phyloP scores from a whole-genome alignment of 2,888 invertebrate genomes.

The Neria commutata region DNA sequence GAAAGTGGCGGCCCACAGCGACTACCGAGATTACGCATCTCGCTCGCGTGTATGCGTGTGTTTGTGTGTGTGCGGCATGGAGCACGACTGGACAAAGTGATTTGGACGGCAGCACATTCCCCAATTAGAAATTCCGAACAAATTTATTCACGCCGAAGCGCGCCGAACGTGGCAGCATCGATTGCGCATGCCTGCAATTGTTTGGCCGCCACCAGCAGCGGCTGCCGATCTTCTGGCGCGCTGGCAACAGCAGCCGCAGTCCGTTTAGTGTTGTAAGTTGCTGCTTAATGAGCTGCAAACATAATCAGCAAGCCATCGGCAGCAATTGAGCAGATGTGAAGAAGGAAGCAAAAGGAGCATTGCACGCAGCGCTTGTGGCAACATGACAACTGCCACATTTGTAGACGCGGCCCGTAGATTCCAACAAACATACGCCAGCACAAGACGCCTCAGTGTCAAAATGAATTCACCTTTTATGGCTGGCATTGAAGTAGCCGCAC shows the following conservation, averaged over 20 bases:
- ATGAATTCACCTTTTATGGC: conserved; percentile 38
- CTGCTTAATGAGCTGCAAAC: conserved; percentile 17
- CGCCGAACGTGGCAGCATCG: background rate
- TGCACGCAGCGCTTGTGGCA: background rate
- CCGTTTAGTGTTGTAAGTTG: background rate
- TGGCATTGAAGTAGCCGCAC: conserved; percentile 38
- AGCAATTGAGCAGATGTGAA: background rate
- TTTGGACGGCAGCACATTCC: conserved; percentile 28
- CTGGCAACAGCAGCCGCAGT: background rate
- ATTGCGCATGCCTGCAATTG: conserved; percentile 29
- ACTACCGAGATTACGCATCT: conserved; percentile 26
- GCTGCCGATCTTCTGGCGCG: too few species aligned
- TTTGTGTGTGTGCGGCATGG: background rate
- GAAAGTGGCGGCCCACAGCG: background rate
- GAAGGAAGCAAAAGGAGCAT: background rate
- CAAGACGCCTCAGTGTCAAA: conserved; percentile 37
- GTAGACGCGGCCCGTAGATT: background rate
- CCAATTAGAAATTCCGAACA: conserved; percentile 43
- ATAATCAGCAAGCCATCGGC: background rate
- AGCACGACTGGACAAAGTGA: background rate
- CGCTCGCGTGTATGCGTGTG: too few species aligned
- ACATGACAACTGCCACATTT: background rate
- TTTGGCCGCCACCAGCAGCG: conserved; percentile 1
- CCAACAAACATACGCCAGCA: conserved; percentile 26
- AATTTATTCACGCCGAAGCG: conserved; percentile 38